Conservation (phyloP, 2,113 vertebrate genomes). For the Elachura formosa region DNA sequence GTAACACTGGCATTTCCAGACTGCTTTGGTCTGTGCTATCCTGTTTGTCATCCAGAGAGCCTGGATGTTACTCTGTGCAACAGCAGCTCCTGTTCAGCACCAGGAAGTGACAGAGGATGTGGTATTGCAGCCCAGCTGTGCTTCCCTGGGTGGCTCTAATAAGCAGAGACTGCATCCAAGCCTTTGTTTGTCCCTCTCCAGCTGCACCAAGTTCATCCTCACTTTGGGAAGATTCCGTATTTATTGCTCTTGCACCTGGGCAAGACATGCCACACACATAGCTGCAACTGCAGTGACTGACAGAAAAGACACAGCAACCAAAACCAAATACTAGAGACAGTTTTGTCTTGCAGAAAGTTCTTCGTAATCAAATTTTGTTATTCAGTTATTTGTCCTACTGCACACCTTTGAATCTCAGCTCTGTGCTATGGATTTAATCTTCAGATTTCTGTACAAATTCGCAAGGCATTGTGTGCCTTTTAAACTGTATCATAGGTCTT, state of each 20-base stretch:
- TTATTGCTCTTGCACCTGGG: neutral
- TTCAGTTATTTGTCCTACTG: neutral
- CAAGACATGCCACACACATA: fast-evolving
- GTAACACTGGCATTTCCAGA: neutral
- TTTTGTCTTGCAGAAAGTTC: neutral
- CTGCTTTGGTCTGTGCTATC: neutral
- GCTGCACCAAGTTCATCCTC: neutral
- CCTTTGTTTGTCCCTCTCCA: neutral
- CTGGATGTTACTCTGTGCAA: neutral
- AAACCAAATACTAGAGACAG: neutral
- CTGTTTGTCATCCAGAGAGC: neutral
- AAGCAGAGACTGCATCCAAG: neutral
- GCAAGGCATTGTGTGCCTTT: neutral
- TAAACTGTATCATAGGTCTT: neutral
- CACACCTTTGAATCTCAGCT: neutral
- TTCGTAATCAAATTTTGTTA: neutral
- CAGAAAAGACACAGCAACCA: neutral
- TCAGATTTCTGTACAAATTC: neutral
- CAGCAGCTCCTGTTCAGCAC: neutral
- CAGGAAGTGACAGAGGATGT: neutral
- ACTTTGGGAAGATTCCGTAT: neutral
- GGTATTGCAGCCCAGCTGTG: neutral
- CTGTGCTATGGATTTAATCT: neutral
- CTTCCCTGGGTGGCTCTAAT: neutral
- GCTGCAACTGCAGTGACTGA: neutral